Base-by-base conservation (phyloP, 2,113 vertebrate genomes). In the Brachypteracias leptosomus region DNA sequence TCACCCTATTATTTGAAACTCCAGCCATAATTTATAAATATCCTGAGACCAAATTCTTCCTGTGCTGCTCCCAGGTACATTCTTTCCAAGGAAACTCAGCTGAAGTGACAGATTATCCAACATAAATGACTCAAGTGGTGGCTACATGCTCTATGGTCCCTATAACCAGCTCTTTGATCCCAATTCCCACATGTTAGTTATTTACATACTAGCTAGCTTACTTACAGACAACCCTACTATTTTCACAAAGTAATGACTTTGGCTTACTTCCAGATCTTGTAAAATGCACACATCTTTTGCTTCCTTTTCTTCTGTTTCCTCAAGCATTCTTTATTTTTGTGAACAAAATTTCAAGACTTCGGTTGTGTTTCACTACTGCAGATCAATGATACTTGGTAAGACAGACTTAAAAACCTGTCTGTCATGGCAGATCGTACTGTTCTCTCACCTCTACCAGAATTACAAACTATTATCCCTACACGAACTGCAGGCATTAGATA, bases 91-190 rank as follows among this genome's bases (percentile, higher is more conserved):
- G 18, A 31, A 66, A 9, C 10, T 36, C 28, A 46, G 46, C 31
- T 62, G 42, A 89, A 85, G 51, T 22, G 42, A 80, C 47, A 54
- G 26, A 28, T 46, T 38, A 38, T n/a, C 13, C 47, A 81, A 40
- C 13, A 58, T 2, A 52, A 5, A 75, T 13, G 36, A 55, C 9
- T 61, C 7, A 59, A 36, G 44, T 18, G 15, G 28, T 63, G 6
- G 13, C 35, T 47, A 4, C 0, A 1, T 49, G 11, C 8, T 85
- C 31, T 52, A 2, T 1, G 3, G n/a, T 40, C 7, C 49, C 31
- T 58, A 11, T 14, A 84, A 55, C 16, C 22, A 70, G 14, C 3
- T 70, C 18, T 67, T 80, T 49, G 25, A 20, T 72, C 29, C 33
- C 28, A 51, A 12, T 33, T 72, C 33, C 9, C 31, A 42, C 1